Conservation (phyloP, 2,113 vertebrate genomes). For the Brachypodius melanocephalos region DNA sequence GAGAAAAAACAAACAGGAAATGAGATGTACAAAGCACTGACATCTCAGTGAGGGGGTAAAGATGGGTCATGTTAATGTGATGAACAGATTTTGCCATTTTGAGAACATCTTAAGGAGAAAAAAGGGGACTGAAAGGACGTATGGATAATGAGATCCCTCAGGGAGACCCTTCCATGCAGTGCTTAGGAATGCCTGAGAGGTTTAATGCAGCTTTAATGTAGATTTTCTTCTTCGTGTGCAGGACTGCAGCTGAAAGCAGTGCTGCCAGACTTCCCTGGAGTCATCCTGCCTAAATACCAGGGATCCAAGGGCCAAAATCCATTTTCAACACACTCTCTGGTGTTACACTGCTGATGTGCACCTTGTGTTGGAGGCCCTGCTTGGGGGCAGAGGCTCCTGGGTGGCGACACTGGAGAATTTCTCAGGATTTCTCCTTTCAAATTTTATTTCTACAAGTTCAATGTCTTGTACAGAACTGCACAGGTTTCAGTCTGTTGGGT, state of each 20-base stretch:
- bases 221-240: not conserved
- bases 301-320: not conserved
- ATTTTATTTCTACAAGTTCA: not conserved
- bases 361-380: not conserved
- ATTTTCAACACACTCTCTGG: not conserved
- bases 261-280: not conserved
- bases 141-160: not conserved
- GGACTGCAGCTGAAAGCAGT: not conserved
- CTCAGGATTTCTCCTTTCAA: not conserved
- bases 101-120: not conserved
- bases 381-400: not conserved
- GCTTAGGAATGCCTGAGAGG: not conserved
- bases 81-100: not conserved
- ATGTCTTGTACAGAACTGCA: rapidly evolving
- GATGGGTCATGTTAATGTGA: not conserved
- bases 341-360: not conserved
- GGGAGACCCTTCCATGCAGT: not conserved
- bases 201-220: not conserved
- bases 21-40: not conserved
- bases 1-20: not conserved
- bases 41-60: not conserved
- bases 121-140: not conserved
- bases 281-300: not conserved
- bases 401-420: not conserved
- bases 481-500: not conserved